These are phyloP conservation scores for Mormyrus hasselquistii DNA, from an alignment of 2,797 vertebrate species.

Conservation along the genomic window DNA sequence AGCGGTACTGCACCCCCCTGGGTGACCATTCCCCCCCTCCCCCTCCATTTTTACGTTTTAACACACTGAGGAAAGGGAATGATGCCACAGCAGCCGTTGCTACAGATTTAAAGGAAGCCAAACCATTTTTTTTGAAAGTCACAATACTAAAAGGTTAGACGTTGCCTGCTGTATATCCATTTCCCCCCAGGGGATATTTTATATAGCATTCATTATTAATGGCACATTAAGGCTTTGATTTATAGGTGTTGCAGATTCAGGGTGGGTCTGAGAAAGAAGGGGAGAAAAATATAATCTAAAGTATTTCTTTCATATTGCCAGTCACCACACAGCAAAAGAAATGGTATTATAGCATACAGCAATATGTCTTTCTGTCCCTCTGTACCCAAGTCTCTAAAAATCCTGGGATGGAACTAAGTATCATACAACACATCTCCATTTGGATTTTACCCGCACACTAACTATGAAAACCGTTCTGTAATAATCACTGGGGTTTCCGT, in stretches of 20 bases:
- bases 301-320: conserved; percentile 62
- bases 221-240: conserved; percentile 31
- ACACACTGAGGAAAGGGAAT: background rate
- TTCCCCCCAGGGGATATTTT: conserved; percentile 3
- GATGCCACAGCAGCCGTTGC: background rate
- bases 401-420: conserved; percentile 60
- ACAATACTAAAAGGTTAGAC: background rate
- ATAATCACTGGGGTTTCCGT: conserved; percentile 65
- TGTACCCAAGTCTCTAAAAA: conserved; percentile 55
- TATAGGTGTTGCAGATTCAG: conserved; percentile 37
- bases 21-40: background rate
- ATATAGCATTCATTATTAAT: conserved; percentile 14
- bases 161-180: background rate
- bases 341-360: conserved; percentile 55
- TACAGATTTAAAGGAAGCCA: background rate
- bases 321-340: conserved; percentile 50
- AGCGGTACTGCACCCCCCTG: background rate
- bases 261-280: conserved; percentile 28
- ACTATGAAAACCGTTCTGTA: conserved; percentile 47
- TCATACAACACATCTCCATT: conserved; percentile 58
- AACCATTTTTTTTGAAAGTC: background rate
- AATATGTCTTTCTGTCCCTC: conserved; percentile 58
- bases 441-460: conserved; percentile 54
- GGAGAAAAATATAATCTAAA: conserved; percentile 54
- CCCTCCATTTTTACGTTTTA: background rate